Evolutionary conservation across 1,140 invertebrate species (phyloP), one percentile per base, ranked within the genome.

Genomic region (Drosophila equinoxialis): DNA sequence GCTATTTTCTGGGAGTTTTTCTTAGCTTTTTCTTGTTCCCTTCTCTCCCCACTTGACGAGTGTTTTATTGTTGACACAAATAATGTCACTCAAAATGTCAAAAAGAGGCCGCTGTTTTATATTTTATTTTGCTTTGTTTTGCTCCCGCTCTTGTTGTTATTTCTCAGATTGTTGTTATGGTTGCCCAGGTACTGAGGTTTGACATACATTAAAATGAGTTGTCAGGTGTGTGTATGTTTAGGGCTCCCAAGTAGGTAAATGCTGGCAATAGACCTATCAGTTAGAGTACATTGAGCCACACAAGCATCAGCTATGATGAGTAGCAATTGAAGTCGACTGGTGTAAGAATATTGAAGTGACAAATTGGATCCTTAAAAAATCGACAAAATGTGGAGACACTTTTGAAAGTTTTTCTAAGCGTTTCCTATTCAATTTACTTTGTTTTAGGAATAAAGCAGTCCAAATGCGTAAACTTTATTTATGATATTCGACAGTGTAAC

Each of bases 11-110:
- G 30, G 54, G 33, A 20, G 59, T 65, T 67, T 78, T 74, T 75
- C 75, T 51, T 23, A 48, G 45, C 2, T 48, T 48, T 48, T 48
- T 66, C 65, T 51, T 55, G 71, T 59, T 41, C 60, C 10, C 58
- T 63, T 71, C 68, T 62, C 42, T 54, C 30, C 30, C 0, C 45
- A 54, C 55, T 70, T 71, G 7, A 6, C 76, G 72, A 87, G 83
- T 87, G 82, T 86, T 86, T 87, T 86, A 86, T 86, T 87, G 82
- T 86, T 86, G 83, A 87, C 82, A 86, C 83, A 86, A 86, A 86
- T 86, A 86, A 86, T 86, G 82, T 87, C 82, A 86, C 82, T 86
- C 82, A 87, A 77, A 86, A 86, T 87, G 82, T 86, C 82, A 82
- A 82, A 86, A 86, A 83, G 83, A 86, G 83, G 79, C 79, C 73